Evolutionary conservation across 2,888 invertebrate genomes (phyloP).

Genomic region (Limenitis camilla): DNA sequence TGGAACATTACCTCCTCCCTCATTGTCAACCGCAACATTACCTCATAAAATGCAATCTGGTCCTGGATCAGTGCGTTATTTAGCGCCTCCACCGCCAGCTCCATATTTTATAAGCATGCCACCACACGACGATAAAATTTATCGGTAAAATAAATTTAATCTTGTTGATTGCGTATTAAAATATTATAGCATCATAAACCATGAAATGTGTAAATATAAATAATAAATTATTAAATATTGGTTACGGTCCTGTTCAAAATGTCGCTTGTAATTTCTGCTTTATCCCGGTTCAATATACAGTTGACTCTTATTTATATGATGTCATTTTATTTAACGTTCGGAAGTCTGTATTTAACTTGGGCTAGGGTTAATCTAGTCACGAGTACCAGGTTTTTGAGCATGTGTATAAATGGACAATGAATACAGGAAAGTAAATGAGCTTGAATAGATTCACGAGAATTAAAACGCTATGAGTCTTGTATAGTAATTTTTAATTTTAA

Average conservation of each 20-base stretch:
- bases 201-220: conserved; percentile 22
- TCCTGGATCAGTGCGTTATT: conserved; percentile 68
- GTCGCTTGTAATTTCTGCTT: conserved; percentile 27
- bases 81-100: conserved; percentile 78
- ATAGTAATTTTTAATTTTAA: conserved; percentile 18
- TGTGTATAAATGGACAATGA: neutral
- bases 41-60: conserved; percentile 78
- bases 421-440: conserved; percentile 1
- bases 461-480: conserved; percentile 13
- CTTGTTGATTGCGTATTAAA: conserved; percentile 1
- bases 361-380: conserved; percentile 46
- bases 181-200: conserved; percentile 10
- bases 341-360: conserved; percentile 20
- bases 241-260: conserved; percentile 11
- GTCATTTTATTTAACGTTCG: neutral
- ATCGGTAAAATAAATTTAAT: conserved; percentile 61
- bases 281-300: conserved; percentile 9
- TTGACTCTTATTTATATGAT: conserved; percentile 1
- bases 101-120: conserved; percentile 78
- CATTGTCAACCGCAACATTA: conserved; percentile 77
- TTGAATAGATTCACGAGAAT: neutral
- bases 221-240: conserved; percentile 17
- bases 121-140: conserved; percentile 78
- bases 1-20: conserved; percentile 75
- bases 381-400: conserved; percentile 30